Evolutionary conservation across 2,888 invertebrate genomes (phyloP).

Genomic region (Nycteola revayana): DNA sequence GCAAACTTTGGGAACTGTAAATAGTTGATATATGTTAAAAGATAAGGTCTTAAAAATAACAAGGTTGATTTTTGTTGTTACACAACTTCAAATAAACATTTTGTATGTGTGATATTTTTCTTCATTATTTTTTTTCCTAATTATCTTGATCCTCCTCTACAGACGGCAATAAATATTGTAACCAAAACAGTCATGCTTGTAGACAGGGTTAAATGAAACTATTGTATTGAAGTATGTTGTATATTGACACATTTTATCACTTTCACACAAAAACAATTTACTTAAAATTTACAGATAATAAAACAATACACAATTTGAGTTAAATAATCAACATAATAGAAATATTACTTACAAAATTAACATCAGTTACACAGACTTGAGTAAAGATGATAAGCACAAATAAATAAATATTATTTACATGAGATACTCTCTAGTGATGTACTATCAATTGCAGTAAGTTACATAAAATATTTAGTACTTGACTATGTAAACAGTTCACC

Average conservation of each 20-base stretch:
- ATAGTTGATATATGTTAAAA: slow-evolving; percentile 80
- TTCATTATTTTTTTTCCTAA: slow-evolving; percentile 53
- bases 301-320: slow-evolving; percentile 65
- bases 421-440: slow-evolving; percentile 16
- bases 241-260: slow-evolving; percentile 78
- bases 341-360: slow-evolving; percentile 67
- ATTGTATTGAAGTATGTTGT: slow-evolving; percentile 67
- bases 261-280: slow-evolving; percentile 75
- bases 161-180: no score
- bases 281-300: slow-evolving; percentile 77
- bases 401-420: slow-evolving; percentile 34
- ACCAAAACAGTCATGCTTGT: neutral
- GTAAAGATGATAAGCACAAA: slow-evolving; percentile 27
- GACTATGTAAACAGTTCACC: no score
- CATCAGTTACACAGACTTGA: slow-evolving; percentile 53
- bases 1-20: slow-evolving; percentile 79
- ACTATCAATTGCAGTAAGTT: slow-evolving; percentile 14
- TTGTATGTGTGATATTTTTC: slow-evolving; percentile 77
- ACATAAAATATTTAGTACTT: no score
- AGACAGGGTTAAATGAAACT: slow-evolving; percentile 46
- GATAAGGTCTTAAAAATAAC: slow-evolving; percentile 76
- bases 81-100: slow-evolving; percentile 82
- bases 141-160: slow-evolving; percentile 35
- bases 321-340: slow-evolving; percentile 75
- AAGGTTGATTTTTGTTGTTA: slow-evolving; percentile 82